These are phyloP conservation scores for Dysidea cf. avara DNA, from an alignment of 37 sponge, comb jelly and placozoan species.

Conservation along the genomic window DNA sequence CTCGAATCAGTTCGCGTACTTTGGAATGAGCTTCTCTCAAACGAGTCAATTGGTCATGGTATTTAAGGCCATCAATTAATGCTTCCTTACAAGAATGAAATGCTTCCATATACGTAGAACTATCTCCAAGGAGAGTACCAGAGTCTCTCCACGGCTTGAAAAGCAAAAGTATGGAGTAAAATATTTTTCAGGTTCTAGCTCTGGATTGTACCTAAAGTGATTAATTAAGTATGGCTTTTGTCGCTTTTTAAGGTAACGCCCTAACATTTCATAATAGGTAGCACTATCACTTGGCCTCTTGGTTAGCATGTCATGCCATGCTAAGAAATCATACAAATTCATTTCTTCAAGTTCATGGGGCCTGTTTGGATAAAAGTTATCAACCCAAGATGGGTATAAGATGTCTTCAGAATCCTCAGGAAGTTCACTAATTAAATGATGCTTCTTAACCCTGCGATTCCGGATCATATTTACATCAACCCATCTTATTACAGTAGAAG, in stretches of 20 bases:
- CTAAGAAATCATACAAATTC: conserved; percentile 13
- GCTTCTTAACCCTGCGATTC: conserved; percentile 13
- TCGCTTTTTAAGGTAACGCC: background rate
- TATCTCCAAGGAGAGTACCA: background rate
- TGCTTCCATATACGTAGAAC: conserved; percentile 18
- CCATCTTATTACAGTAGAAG: conserved; percentile 31
- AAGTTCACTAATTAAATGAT: background rate
- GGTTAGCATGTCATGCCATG: background rate
- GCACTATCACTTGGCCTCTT: background rate
- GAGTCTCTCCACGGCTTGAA: conserved; percentile 40
- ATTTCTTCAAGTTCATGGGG: conserved; percentile 9
- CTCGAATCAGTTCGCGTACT: too few species aligned
- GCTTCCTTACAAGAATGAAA: conserved; percentile 1
- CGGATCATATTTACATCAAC: conserved; percentile 12
- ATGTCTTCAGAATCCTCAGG: conserved; percentile 9
- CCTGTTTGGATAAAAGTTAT: conserved; percentile 28
- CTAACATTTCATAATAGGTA: background rate
- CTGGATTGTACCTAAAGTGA: conserved; percentile 29
- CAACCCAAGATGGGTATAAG: conserved; percentile 22
- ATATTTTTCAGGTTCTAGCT: conserved; percentile 32
- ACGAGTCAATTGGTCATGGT: too few species aligned
- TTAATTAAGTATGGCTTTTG: conserved; percentile 12
- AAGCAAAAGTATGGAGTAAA: conserved; percentile 42
- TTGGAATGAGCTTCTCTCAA: too few species aligned
- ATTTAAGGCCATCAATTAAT: too few species aligned